Conservation (phyloP, 2,113 vertebrate genomes). For the Trematomus loennbergii region DNA sequence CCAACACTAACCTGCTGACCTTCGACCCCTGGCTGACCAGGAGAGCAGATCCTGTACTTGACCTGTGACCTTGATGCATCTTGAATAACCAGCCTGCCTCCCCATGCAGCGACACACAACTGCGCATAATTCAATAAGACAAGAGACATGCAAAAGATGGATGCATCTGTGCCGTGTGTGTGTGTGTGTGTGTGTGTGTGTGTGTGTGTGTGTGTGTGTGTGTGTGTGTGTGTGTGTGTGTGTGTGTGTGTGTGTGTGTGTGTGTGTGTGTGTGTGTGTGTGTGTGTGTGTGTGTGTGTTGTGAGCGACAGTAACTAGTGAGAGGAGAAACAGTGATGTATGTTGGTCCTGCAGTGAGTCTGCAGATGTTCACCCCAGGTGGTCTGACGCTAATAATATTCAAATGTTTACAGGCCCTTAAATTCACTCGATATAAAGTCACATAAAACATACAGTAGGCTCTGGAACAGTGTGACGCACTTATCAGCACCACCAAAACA, state of each 20-base stretch:
- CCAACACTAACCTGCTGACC: conserved; percentile 46
- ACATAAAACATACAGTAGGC: conserved; percentile 42
- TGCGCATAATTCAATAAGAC: conserved; percentile 43
- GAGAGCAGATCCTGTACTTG: conserved; percentile 58
- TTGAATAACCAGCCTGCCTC: conserved; percentile 44
- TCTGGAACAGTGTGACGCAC: conserved; percentile 14
- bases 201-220: conserved; percentile 25
- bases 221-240: conserved; percentile 17
- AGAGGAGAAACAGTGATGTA: conserved; percentile 54
- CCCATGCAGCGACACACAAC: conserved; percentile 19
- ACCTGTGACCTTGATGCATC: conserved; percentile 41
- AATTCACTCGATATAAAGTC: conserved; percentile 68
- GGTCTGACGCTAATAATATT: conserved; percentile 68
- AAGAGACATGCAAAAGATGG: conserved; percentile 48
- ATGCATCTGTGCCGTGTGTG: not conserved
- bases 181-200: conserved; percentile 1
- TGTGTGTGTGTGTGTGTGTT: conserved; percentile 9
- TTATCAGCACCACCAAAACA: not conserved
- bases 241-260: conserved; percentile 22
- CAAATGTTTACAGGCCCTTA: conserved; percentile 67
- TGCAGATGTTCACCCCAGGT: conserved; percentile 79
- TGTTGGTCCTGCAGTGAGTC: conserved; percentile 60
- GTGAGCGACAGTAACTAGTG: conserved; percentile 50
- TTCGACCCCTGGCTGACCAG: conserved; percentile 50
- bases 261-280: not conserved